Conservation (phyloP, 2,888 invertebrate species). For the Mesopsocus fuscifrons region DNA sequence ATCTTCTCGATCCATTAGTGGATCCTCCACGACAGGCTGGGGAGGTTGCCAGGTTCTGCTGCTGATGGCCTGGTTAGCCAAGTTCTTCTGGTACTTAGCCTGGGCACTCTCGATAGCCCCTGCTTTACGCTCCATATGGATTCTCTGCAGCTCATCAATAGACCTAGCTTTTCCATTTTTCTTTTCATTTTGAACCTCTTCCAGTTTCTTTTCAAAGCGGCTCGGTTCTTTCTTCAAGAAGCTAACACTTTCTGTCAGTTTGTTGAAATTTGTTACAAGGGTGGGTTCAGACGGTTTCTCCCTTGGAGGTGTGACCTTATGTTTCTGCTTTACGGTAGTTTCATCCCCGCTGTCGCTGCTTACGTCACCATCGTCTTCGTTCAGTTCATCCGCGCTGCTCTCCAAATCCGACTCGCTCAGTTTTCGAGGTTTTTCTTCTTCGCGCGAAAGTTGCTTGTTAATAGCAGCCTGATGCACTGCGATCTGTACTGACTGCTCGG, state of each 20-base stretch:
- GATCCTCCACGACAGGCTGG: background rate
- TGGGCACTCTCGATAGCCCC: background rate
- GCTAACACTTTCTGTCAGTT: background rate
- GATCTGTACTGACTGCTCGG: constrained; percentile 24
- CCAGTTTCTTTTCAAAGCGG: constrained; percentile 4
- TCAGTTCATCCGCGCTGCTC: constrained; percentile 11
- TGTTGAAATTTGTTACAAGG: background rate
- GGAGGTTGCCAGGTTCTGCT: background rate
- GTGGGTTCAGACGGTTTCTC: constrained; percentile 2
- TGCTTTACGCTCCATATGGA: background rate
- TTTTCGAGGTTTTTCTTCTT: constrained; percentile 18
- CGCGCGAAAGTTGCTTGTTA: constrained; percentile 25
- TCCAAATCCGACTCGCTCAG: constrained; percentile 12
- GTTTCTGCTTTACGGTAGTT: background rate
- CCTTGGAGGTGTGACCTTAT: background rate
- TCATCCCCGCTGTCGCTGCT: constrained; percentile 17
- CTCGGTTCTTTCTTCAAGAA: constrained; percentile 1
- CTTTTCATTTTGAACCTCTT: constrained; percentile 6
- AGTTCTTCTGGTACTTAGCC: constrained; percentile 4
- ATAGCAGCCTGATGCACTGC: constrained; percentile 26
- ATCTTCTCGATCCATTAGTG: background rate
- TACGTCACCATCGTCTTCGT: constrained; percentile 16
- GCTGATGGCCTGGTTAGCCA: background rate
- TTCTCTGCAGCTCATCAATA: constrained; percentile 2
- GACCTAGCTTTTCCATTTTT: background rate